These are phyloP conservation scores for Crocallis elinguaria DNA, from an alignment of 2,888 invertebrate species.

Conservation along the genomic window DNA sequence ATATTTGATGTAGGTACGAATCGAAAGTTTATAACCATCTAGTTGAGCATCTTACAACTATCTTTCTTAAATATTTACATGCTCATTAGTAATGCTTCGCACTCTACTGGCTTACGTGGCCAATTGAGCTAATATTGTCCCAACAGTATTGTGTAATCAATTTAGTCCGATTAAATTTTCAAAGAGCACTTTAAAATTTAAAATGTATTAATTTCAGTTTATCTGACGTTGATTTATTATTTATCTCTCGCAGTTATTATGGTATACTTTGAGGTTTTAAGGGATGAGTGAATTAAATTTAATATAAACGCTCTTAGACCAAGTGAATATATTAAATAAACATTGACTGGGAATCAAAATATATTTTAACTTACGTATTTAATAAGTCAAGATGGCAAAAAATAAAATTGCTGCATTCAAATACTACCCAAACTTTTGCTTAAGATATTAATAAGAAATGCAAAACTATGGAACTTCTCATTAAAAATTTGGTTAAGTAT, in stretches of 20 bases:
- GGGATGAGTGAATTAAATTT: too few species aligned
- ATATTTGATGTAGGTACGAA: background rate
- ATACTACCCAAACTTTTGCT: constrained; percentile 19
- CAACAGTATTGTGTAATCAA: constrained; percentile 48
- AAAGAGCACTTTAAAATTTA: background rate
- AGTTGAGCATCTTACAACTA: background rate
- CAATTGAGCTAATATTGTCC: constrained; percentile 58
- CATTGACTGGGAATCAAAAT: too few species aligned
- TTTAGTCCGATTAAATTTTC: constrained; percentile 39
- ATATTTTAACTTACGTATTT: too few species aligned
- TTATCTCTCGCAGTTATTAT: background rate
- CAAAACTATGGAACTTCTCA: constrained; percentile 29
- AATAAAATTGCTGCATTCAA: too few species aligned
- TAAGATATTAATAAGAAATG: background rate
- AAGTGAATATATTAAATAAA: too few species aligned
- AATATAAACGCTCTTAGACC: too few species aligned
- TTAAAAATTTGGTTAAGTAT: constrained; percentile 47
- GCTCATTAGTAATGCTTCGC: background rate
- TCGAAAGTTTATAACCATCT: constrained; percentile 1
- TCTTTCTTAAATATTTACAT: constrained; percentile 11
- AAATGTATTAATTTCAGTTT: constrained; percentile 38
- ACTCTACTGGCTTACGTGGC: constrained; percentile 41
- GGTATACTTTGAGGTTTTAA: background rate
- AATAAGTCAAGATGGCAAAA: too few species aligned
- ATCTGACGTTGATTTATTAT: constrained; percentile 2